phyloP scores from a whole-genome alignment of 1,140 invertebrate species.

The Tachypleus tridentatus region DNA sequence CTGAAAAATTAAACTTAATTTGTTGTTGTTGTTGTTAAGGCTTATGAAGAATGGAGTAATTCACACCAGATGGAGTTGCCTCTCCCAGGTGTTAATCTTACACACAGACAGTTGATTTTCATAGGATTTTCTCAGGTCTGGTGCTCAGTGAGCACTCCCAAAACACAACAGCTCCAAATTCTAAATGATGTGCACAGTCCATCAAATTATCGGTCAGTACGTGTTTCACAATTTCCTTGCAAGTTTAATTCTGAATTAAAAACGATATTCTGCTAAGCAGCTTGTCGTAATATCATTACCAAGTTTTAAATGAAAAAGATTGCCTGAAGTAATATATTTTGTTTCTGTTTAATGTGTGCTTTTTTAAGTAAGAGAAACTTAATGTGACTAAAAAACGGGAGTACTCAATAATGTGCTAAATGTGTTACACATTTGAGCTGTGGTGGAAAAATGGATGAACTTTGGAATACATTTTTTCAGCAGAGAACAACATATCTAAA shows the following conservation, averaged over 20 bases:
- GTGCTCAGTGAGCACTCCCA: constrained; percentile 26
- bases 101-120: constrained; percentile 82
- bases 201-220: constrained; percentile 17
- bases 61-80: constrained; percentile 41
- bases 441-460: too few relatives aligned
- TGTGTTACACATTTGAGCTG: too few relatives aligned
- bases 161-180: constrained; percentile 25
- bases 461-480: too few relatives aligned
- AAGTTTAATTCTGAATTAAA: too few relatives aligned
- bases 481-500: too few relatives aligned
- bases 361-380: too few relatives aligned
- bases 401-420: too few relatives aligned
- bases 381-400: too few relatives aligned
- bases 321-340: neutral
- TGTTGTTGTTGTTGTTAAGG: constrained; percentile 30
- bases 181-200: constrained; percentile 26
- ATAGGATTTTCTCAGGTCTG: constrained; percentile 70
- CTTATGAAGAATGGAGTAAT: constrained; percentile 51
- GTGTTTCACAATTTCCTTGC: too few relatives aligned
- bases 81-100: constrained; percentile 66
- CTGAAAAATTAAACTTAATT: too few relatives aligned
- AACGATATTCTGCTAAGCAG: neutral
- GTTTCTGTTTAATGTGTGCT: neutral
- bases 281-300: neutral
- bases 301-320: neutral